Percentiles rank a stretch among this genome's conserved stretches.
Conservation (phyloP, 2,797 vertebrate genomes). For the Rhinoraja longicauda region DNA sequence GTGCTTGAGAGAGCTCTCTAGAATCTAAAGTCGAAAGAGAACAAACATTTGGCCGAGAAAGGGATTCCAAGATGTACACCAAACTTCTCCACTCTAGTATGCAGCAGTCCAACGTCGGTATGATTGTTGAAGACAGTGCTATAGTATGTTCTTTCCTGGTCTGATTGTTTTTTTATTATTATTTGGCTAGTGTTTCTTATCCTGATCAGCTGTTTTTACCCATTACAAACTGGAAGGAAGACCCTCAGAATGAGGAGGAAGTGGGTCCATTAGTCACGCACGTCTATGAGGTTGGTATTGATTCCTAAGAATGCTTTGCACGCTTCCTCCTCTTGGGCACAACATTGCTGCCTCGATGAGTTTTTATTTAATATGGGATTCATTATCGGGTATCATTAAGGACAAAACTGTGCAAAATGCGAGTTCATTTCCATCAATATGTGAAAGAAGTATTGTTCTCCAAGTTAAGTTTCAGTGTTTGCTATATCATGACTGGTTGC, state of each 20-base stretch:
- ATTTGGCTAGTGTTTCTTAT: slow-evolving; percentile 41
- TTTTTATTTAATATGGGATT: neutral
- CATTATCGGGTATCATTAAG: neutral
- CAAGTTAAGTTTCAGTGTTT: neutral
- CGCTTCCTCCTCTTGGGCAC: neutral
- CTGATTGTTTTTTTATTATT: neutral
- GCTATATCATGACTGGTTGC: neutral
- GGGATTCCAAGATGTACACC: too few species aligned
- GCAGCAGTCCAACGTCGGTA: neutral
- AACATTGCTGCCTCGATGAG: neutral
- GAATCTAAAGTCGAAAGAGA: too few species aligned
- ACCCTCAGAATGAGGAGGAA: slow-evolving; percentile 73
- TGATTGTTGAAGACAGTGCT: neutral
- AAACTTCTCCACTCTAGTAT: too few species aligned
- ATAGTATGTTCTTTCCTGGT: neutral
- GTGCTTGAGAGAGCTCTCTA: too few species aligned
- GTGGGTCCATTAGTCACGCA: slow-evolving; percentile 84
- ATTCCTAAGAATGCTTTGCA: neutral
- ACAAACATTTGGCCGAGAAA: too few species aligned
- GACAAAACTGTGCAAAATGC: neutral
- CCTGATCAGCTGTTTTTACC: slow-evolving; percentile 87
- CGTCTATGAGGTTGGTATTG: slow-evolving; percentile 75
- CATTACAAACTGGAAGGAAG: slow-evolving; percentile 82
- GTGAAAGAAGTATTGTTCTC: neutral
- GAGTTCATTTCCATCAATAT: neutral